Evolutionary conservation across 2,888 invertebrate genomes (phyloP).

Genomic region (Polydesmus complanatus): DNA sequence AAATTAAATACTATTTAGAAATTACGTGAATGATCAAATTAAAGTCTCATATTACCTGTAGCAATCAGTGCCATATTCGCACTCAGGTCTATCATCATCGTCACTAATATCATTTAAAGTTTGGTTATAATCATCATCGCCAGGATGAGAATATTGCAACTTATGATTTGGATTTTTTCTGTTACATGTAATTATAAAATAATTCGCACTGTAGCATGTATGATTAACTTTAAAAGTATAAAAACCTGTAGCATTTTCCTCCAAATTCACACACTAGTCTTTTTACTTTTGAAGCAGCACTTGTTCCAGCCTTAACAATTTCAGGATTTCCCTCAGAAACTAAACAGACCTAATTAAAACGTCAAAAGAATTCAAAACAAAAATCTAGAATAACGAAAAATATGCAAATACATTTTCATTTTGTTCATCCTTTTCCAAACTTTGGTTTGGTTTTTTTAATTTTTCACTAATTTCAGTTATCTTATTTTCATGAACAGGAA

Average conservation of each 20-base stretch:
- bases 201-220: neutral
- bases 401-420: too few species aligned
- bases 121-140: slow-evolving; percentile 20
- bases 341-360: too few species aligned
- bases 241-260: slow-evolving; percentile 8
- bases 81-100: slow-evolving; percentile 20
- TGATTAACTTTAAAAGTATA: neutral
- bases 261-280: slow-evolving; percentile 6
- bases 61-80: slow-evolving; percentile 20
- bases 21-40: neutral
- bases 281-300: neutral
- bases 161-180: slow-evolving; percentile 20
- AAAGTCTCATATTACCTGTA: slow-evolving; percentile 17
- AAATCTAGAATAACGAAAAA: too few species aligned
- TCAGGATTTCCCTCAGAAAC: too few species aligned
- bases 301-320: neutral
- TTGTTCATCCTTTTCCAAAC: too few species aligned
- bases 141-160: slow-evolving; percentile 21
- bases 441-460: too few species aligned
- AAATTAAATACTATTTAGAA: neutral
- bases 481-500: too few species aligned
- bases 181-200: neutral
- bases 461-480: too few species aligned
- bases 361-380: too few species aligned
- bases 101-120: slow-evolving; percentile 16